These are phyloP conservation scores for Drosophila meridiana DNA, from an alignment of 2,888 invertebrate species.

Conservation along the genomic window DNA sequence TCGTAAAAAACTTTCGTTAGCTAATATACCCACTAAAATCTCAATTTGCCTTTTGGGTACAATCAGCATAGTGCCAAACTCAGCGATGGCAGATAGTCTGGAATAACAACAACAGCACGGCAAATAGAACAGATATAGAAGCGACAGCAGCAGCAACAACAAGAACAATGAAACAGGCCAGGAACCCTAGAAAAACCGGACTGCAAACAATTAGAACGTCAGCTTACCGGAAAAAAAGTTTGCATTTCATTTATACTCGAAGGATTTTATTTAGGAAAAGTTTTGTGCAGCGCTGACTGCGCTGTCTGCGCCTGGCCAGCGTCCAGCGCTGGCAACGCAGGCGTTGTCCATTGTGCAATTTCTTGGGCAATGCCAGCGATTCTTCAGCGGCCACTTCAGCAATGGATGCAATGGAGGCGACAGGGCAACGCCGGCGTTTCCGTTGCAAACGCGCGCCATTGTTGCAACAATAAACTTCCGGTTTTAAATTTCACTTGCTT, in stretches of 20 bases:
- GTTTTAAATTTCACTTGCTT: slow-evolving; percentile 72
- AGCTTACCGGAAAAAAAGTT: slow-evolving; percentile 80
- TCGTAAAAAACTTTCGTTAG: neutral
- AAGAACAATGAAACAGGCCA: slow-evolving; percentile 15
- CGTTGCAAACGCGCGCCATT: slow-evolving; percentile 64
- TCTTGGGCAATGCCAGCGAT: slow-evolving; percentile 41
- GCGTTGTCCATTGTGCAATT: slow-evolving; percentile 37
- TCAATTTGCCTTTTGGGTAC: slow-evolving; percentile 15
- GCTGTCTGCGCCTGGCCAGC: slow-evolving; percentile 14
- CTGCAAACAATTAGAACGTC: slow-evolving; percentile 76
- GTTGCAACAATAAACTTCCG: slow-evolving; percentile 76
- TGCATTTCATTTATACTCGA: slow-evolving; percentile 78
- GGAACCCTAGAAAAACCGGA: slow-evolving; percentile 44
- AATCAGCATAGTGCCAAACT: slow-evolving; percentile 48
- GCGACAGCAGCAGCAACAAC: slow-evolving; percentile 22
- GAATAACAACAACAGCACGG: slow-evolving; percentile 24
- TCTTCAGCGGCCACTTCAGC: slow-evolving; percentile 45
- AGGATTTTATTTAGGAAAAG: slow-evolving; percentile 70
- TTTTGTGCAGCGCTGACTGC: slow-evolving; percentile 39
- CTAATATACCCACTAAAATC: slow-evolving; percentile 20
- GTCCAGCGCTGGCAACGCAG: slow-evolving; percentile 27
- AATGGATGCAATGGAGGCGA: slow-evolving; percentile 14
- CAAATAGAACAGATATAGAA: slow-evolving; percentile 21
- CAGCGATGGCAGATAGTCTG: slow-evolving; percentile 37
- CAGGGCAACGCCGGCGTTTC: slow-evolving; percentile 45